phyloP scores from a whole-genome alignment of 2,797 vertebrate species.

The Gobio occitaniae region DNA sequence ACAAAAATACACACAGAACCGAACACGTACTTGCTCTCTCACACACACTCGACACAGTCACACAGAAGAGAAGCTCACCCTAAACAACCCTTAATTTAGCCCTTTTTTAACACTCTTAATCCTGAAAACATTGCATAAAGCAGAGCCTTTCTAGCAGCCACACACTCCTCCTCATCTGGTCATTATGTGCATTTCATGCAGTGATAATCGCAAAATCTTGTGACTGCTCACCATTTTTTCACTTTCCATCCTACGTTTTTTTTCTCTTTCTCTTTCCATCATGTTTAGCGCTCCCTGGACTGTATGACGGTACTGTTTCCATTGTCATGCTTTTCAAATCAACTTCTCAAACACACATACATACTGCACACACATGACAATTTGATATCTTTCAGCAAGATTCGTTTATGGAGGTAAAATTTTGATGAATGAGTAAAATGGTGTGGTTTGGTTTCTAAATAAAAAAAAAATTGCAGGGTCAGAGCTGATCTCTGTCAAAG shows the following conservation, averaged over 20 bases:
- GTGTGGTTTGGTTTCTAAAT: slow-evolving; percentile 32
- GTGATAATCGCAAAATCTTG: slow-evolving; percentile 54
- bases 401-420: neutral
- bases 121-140: slow-evolving; percentile 42
- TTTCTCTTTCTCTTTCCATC: slow-evolving; percentile 45
- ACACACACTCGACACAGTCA: slow-evolving; percentile 27
- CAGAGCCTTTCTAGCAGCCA: slow-evolving; percentile 22
- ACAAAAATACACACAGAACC: slow-evolving; percentile 42
- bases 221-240: slow-evolving; percentile 37
- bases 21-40: neutral
- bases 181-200: slow-evolving; percentile 38
- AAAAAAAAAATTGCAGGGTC: neutral
- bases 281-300: slow-evolving; percentile 49
- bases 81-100: slow-evolving; percentile 24
- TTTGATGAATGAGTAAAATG: slow-evolving; percentile 30
- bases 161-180: slow-evolving; percentile 30
- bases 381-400: slow-evolving; percentile 38
- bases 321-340: slow-evolving; percentile 61
- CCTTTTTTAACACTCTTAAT: slow-evolving; percentile 39
- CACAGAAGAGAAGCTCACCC: slow-evolving; percentile 23
- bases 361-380: slow-evolving; percentile 23
- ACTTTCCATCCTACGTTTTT: slow-evolving; percentile 23
- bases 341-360: slow-evolving; percentile 42
- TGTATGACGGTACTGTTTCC: slow-evolving; percentile 60
- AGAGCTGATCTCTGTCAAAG: slow-evolving; percentile 9